Conservation (phyloP, 1,140 invertebrate species). For the Palaemon carinicauda region DNA sequence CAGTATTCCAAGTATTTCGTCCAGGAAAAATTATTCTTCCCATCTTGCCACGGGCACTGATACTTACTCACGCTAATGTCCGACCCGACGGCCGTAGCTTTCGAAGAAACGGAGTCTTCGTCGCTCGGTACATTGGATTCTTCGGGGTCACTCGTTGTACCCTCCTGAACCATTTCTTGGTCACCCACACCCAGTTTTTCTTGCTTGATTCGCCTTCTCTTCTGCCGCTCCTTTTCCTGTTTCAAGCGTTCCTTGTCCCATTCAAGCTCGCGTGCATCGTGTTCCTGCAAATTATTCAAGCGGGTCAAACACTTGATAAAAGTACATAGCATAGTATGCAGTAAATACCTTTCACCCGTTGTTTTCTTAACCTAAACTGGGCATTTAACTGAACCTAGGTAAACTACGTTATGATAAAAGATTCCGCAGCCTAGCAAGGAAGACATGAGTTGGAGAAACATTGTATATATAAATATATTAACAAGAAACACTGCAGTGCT, state of each 20-base stretch:
- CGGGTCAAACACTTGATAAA: too few species aligned
- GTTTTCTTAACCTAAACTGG: too few species aligned
- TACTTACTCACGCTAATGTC: background rate
- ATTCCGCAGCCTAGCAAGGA: too few species aligned
- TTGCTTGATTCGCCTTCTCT: slow-evolving; percentile 26
- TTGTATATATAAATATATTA: too few species aligned
- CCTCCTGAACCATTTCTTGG: background rate
- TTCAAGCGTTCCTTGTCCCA: slow-evolving; percentile 41
- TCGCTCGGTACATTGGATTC: background rate
- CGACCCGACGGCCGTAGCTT: background rate
- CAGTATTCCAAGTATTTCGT: slow-evolving; percentile 76
- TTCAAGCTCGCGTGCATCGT: slow-evolving; percentile 39
- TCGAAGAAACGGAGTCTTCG: background rate
- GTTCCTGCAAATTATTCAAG: slow-evolving; percentile 10
- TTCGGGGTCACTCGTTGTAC: background rate
- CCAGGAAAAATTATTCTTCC: slow-evolving; percentile 72
- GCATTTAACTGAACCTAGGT: too few species aligned
- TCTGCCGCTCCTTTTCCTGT: slow-evolving; percentile 45
- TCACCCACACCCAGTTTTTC: slow-evolving; percentile 16
- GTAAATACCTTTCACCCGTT: too few species aligned
- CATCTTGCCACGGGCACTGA: slow-evolving; percentile 45
- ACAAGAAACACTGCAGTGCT: too few species aligned
- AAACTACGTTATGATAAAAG: too few species aligned
- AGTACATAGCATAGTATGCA: too few species aligned
- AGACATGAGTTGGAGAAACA: too few species aligned